Base-by-base conservation (phyloP, 2,113 vertebrate genomes). In the Cnemophilus loriae region DNA sequence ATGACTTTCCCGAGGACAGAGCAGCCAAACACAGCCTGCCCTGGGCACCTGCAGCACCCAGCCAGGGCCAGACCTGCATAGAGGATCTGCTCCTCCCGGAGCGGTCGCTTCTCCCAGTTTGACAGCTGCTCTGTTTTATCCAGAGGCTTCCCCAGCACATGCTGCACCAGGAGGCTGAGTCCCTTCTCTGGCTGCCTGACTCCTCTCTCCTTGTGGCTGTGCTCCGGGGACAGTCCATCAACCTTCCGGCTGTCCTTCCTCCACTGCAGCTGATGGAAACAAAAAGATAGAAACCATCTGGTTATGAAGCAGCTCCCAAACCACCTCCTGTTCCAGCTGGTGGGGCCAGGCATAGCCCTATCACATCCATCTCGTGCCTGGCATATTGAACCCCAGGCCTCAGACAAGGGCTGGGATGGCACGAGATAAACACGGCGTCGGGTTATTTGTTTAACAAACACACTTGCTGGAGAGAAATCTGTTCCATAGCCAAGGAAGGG, bases 101-200 rank as follows among this genome's bases (percentile, higher is more conserved):
- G 98, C 0, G 99, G 99, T 53, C 98, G 97, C 57, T 97, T 98
- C 94, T 99, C 98, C 99, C 99, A 99, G 97, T 98, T 98, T 33
- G 99, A 99, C 69, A 99, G 97, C 98, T 99, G 99, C 94, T 99
- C 98, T 0, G 86, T 96, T 94, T 99, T 99, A 96, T 99, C 98
- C 60, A 99, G 97, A 10, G 99, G 98, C 50, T 97, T 98, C 53
- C 99, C 98, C 86, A 99, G 96, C 52, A 99, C 97, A 33, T 98
- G 98, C 59, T 98, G 98, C 67, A 99, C 98, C 92, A 99, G 88
- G 49, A 99, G 97, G 96, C 99, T 99, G 82, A 99, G 98, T 7
- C 99, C 99, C 89, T 98, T 98, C 84, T 98, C 98, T 0, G 92
- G 90, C 35, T 94, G 74, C 39, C 96, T 96, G 41, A 93, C 76